Percentiles rank a stretch among this genome's conserved stretches.
Evolutionary conservation across 2,888 invertebrate genomes (phyloP).

Genomic region (Exocentrus adspersus): DNA sequence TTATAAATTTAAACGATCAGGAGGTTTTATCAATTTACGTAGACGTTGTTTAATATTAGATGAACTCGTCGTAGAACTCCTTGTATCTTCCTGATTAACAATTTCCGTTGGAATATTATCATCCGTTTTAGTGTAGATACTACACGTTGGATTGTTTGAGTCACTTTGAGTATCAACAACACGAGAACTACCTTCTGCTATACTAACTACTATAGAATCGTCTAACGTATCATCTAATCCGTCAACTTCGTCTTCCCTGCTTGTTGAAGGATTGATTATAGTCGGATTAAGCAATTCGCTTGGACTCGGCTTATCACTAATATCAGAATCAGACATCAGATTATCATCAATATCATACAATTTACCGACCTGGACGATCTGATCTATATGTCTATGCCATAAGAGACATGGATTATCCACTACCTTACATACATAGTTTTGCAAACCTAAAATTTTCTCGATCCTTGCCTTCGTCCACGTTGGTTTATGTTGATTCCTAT

Average conservation of each 20-base stretch:
- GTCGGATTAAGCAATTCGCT: too few species aligned
- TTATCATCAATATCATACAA: neutral
- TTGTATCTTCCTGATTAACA: neutral
- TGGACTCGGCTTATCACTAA: neutral
- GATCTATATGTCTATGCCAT: neutral
- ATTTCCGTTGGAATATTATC: neutral
- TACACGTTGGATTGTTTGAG: neutral
- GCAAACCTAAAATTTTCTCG: neutral
- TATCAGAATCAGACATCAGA: neutral
- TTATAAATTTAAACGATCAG: neutral
- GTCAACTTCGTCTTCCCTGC: too few species aligned
- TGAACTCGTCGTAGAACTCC: neutral
- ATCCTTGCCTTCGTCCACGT: neutral
- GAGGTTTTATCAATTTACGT: neutral
- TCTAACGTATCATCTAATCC: too few species aligned
- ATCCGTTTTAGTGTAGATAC: neutral
- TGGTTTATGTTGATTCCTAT: neutral
- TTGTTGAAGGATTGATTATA: too few species aligned
- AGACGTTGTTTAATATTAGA: neutral
- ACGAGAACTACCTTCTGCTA: too few species aligned
- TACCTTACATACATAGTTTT: constrained; percentile 2
- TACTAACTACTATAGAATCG: too few species aligned
- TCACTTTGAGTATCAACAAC: too few species aligned
- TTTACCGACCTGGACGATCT: neutral
- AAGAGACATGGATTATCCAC: neutral